A percentile compares a stretch with the other conserved stretches of the same genome.
These are phyloP conservation scores for Tetramorium bicarinatum DNA, from an alignment of 2,888 invertebrate genomes.

Conservation along the genomic window DNA sequence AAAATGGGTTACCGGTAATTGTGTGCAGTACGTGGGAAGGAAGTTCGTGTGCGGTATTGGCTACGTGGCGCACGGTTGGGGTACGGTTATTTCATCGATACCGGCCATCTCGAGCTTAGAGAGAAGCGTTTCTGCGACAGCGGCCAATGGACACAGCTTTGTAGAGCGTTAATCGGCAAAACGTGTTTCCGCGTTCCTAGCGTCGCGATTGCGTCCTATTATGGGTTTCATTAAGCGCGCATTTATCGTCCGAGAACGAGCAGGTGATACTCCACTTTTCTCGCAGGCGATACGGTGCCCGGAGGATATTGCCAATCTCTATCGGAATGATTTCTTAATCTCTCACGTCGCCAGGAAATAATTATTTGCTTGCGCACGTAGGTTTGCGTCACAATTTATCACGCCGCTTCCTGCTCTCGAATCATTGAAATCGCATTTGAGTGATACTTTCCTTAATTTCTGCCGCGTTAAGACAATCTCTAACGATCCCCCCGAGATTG, in stretches of 20 bases:
- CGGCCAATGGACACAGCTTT: constrained; percentile 25
- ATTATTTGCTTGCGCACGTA: constrained; percentile 16
- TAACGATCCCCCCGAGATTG: neutral
- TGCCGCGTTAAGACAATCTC: neutral
- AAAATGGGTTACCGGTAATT: constrained; percentile 54
- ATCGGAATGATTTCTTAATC: constrained; percentile 47
- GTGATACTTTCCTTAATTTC: neutral
- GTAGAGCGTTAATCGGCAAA: constrained; percentile 49
- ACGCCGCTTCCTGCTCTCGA: constrained; percentile 37
- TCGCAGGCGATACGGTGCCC: neutral
- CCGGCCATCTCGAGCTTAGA: neutral
- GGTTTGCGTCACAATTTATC: constrained; percentile 26
- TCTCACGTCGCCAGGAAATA: constrained; percentile 41
- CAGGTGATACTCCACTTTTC: constrained; percentile 27
- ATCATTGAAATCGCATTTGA: neutral
- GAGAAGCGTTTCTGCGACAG: neutral
- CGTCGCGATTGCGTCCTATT: constrained; percentile 35
- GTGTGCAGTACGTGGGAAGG: constrained; percentile 31
- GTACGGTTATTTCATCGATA: neutral
- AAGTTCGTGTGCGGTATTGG: neutral
- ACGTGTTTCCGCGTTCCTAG: constrained; percentile 62
- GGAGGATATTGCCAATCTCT: constrained; percentile 35
- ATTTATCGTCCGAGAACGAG: constrained; percentile 12
- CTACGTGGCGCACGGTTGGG: neutral
- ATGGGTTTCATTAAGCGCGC: constrained; percentile 26